Base-by-base conservation (phyloP, 37 sponge, comb jelly and placozoan species). In the Haliclona indistincta region DNA sequence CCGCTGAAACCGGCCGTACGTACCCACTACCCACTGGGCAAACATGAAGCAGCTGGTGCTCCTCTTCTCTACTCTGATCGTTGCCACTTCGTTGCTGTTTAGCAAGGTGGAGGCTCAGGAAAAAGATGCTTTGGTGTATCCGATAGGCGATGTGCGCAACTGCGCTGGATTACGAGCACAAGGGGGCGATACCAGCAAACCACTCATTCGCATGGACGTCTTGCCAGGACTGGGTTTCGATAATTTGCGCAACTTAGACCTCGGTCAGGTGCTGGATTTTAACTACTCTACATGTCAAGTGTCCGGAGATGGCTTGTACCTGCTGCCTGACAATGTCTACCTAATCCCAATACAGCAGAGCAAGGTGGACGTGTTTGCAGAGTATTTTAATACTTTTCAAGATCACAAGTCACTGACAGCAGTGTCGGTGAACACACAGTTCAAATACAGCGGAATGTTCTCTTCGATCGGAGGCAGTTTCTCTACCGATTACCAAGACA, bases 191-290 rank as follows among this genome's bases (percentile, higher is more conserved):
- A 42, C 53, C 0, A 68, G 38, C 38, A 54, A 67, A 25, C 82
- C 82, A 6, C 72, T 89, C 55, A 74, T 58, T 53, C 75, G 77
- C 38, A 80, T 89, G 77, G 81, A 80, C 51, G 90, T 80, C 28
- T 67, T 89, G 15, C 92, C 92, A 13, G 92, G 92, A 0, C 68
- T 6, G 38, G 92, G 92, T 0, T 92, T 85, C 54, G 92, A 92
- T 67, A 83, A 76, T 73, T 62, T 92, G 45, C 53, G 88, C 33
- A 92, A 83, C 54, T 3, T 80, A 25, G 92, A 92, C 63, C 77
- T 81, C 80, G 77, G 92, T 25, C 60, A 66, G 35, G 77, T 83
- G 6, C 73, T 76, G 33, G 60, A 62, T 30, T 69, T 44, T 56
- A 82, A 72, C 76, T 91, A 86, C 71, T 68, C 83, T 51, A 63